Evolutionary conservation across 2,888 invertebrate genomes (phyloP).

Genomic region (Brassicogethes aeneus): DNA sequence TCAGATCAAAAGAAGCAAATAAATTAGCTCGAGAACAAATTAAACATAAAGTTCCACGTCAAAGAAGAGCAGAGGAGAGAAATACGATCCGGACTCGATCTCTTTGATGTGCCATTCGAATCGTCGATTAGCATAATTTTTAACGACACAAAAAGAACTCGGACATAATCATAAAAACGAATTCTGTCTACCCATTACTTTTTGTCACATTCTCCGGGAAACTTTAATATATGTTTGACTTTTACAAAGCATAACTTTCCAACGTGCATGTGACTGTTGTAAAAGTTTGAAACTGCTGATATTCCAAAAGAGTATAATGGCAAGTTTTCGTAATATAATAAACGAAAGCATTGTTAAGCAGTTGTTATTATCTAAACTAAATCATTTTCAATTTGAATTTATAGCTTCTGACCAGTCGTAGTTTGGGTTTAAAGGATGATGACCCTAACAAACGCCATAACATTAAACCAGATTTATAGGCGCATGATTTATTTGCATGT

Average conservation of each 20-base stretch:
- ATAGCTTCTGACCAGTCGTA: not conserved
- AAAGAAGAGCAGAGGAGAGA: not conserved
- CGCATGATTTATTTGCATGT: not conserved
- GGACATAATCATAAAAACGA: not conserved
- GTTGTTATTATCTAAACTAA: not conserved
- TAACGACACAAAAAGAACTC: not conserved
- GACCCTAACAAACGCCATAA: not conserved
- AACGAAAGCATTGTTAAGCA: not conserved
- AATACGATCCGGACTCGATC: not conserved
- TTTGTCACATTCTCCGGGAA: not conserved
- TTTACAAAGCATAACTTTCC: not conserved
- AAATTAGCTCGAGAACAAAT: no score
- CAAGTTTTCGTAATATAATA: constrained; percentile 1
- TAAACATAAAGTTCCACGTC: not conserved
- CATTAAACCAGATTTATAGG: not conserved
- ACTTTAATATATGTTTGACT: constrained; percentile 1
- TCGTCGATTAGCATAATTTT: not conserved
- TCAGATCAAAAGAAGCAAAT: no score
- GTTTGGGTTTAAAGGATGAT: not conserved
- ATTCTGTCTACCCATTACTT: not conserved
- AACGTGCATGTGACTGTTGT: not conserved
- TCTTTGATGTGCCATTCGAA: not conserved
- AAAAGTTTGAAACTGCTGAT: not conserved
- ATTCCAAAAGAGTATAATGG: not conserved
- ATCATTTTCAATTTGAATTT: not conserved